Evolutionary conservation across 2,113 vertebrate genomes (phyloP).

Genomic region (Cyanoderma ruficeps): DNA sequence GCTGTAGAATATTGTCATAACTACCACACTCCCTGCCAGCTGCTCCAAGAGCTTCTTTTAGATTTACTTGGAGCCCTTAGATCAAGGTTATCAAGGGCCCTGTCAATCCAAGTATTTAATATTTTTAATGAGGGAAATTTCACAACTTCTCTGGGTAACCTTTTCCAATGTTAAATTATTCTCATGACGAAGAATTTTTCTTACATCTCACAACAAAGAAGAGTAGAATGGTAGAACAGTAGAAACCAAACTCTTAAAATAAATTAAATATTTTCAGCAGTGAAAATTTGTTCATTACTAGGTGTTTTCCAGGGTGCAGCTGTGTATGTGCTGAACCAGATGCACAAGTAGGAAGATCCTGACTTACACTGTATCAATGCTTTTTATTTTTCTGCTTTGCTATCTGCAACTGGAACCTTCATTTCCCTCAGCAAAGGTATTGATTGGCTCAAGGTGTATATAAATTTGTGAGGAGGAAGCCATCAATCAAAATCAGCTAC

Average conservation of each 20-base stretch:
- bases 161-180: neutral
- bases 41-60: neutral
- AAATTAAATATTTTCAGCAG: neutral
- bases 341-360: neutral
- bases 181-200: neutral
- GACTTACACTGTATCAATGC: neutral
- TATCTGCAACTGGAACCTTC: neutral
- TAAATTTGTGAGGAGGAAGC: neutral
- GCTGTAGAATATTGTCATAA: neutral
- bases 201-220: neutral
- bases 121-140: neutral
- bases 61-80: neutral
- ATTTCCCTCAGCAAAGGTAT: neutral
- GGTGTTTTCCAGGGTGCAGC: neutral
- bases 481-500: neutral
- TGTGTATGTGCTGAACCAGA: neutral
- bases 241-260: neutral
- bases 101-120: neutral
- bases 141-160: neutral
- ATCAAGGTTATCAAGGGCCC: neutral
- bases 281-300: neutral
- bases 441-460: neutral
- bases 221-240: neutral
- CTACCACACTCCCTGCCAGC: neutral
- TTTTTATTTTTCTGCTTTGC: neutral